Base-by-base conservation (phyloP, 2,888 invertebrate genomes). In the Orchesella flavescens region DNA sequence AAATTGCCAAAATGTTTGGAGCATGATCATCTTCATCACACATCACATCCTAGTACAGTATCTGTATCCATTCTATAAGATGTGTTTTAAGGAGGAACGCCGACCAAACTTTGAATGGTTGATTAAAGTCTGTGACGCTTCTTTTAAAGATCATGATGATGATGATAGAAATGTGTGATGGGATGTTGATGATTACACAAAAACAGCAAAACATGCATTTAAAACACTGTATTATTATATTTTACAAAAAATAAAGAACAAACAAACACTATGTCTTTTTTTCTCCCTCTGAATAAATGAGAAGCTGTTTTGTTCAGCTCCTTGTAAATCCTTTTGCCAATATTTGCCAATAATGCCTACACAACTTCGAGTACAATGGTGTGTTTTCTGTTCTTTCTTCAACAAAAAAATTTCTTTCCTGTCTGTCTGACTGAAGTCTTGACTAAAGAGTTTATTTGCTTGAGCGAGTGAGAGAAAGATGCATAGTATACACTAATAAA, bases 281-380 rank as follows among this genome's bases (percentile, higher is more conserved):
- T 53, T n/a, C 53, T 53, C 4, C 13, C 46, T 46, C 46, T 46
- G 13, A 13, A 13, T 46, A 53, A 19, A 21, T 10, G 19, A 12
- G 21, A 59, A 59, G 12, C 59, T 17, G 17, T 34, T 34, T 34
- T n/a, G n/a, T n/a, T n/a, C 34, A 7, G 34, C 34, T 34, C 7
- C 3, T 5, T 9, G 59, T 19, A 59, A 59, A 59, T 59, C 13
- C 17, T 19, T 59, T 59, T 59, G 59, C 59, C 59, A 59, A 59
- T 59, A 59, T 59, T 59, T 59, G 59, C 59, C 21, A 59, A 59
- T 59, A 59, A 59, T 59, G 17, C 59, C 19, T 19, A 59, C 19
- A 15, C 2, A 4, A 59, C 13, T 12, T 4, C 12, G 19, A 2
- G 21, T 21, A 19, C 4, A 57, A 17, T 57, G n/a, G 57, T 17